Conservation (phyloP, 2,797 vertebrate genomes). For the Acrossocheilus fasciatus region DNA sequence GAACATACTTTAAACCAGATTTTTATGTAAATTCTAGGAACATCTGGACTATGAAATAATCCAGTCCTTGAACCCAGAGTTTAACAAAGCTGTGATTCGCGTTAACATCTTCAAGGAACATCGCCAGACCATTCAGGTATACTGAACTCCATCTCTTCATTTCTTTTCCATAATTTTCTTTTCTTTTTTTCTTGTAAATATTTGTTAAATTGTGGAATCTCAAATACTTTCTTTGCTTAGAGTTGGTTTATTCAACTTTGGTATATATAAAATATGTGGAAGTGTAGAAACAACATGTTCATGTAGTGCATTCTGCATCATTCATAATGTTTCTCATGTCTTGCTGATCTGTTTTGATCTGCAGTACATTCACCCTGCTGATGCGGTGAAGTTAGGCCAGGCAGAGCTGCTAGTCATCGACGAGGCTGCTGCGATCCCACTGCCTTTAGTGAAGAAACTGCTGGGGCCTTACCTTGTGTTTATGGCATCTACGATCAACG, state of each 20-base stretch:
- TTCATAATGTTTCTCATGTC: background rate
- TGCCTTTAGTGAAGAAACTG: constrained; percentile 93
- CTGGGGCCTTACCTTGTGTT: constrained; percentile 96
- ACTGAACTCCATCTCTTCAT: background rate
- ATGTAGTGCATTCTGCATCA: background rate
- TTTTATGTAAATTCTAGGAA: constrained; percentile 77
- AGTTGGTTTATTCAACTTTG: background rate
- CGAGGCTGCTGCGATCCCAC: constrained; percentile 95
- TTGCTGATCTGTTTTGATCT: constrained; percentile 12
- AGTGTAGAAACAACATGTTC: background rate
- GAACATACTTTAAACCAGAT: background rate
- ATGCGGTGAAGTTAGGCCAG: constrained; percentile 94
- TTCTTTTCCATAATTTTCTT: background rate
- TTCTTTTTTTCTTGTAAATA: background rate
- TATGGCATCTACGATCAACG: constrained; percentile 98
- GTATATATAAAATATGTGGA: background rate
- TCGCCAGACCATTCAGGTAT: constrained; percentile 97
- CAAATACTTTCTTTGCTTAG: background rate
- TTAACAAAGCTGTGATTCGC: constrained; percentile 96
- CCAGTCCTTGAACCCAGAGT: constrained; percentile 97
- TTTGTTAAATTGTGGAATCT: background rate
- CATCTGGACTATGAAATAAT: constrained; percentile 98
- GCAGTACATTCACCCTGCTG: constrained; percentile 95
- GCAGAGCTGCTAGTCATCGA: constrained; percentile 96
- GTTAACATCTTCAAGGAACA: constrained; percentile 98